Base-by-base conservation (phyloP, 2,888 invertebrate genomes). In the Eristalinus sepulchralis region DNA sequence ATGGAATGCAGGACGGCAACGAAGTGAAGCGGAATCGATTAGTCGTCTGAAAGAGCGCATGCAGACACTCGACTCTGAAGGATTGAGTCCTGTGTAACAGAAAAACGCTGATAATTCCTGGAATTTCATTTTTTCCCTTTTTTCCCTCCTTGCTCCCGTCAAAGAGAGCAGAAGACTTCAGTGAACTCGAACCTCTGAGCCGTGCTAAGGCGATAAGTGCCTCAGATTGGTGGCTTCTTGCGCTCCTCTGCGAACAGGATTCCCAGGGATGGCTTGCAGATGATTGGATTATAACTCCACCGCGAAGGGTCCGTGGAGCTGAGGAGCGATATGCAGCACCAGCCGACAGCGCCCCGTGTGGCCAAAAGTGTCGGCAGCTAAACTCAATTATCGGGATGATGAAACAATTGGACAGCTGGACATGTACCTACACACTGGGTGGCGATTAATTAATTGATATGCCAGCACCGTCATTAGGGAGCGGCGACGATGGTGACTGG, bases 201-300 rank as follows among this genome's bases (percentile, higher is more conserved):
- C 68, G 39, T 81, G 81, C 73, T 84, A 84, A 84, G 76, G 72
- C 76, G 84, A 84, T 81, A 85, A 85, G 84, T 85, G 81, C 72
- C 62, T 73, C 76, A 72, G 81, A 62, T 81, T 47, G 47, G 47
- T 47, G 47, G 47, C 47, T 47, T 47, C 17, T 17, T 5, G 17
- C 8, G n/a, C 17, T 81, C 71, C 80, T 76, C 76, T 57, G 47
- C 55, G 20, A 2, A 20, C 27, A 20, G 55, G 20, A 20, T 2
- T 13, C 55, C 22, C 80, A 68, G 81, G 63, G 81, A 81, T 63
- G 81, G 72, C 77, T 63, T 81, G 72, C 84, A 81, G 77, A 72
- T 77, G 81, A 81, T 81, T 85, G 72, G 84, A 85, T 85, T 85
- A 85, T 85, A 81, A 81, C 81, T 85, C 53, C 17, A 47, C 47